A percentile compares a stretch with the other conserved stretches of the same genome.
phyloP scores from a whole-genome alignment of 2,113 vertebrate species.

The Canis aureus region DNA sequence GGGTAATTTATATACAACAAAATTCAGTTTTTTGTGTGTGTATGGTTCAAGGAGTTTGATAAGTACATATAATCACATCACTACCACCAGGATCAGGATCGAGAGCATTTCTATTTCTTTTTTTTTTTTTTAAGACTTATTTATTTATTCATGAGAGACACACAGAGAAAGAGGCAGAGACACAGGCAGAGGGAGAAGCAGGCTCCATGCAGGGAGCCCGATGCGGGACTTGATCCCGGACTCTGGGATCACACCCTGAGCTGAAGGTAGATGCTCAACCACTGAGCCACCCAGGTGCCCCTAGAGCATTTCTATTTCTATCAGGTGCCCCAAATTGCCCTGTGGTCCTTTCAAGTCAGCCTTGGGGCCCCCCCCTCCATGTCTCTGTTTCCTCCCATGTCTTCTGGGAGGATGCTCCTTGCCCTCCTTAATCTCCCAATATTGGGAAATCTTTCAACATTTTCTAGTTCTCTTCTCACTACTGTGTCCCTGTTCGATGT shows the following conservation, averaged over 20 bases:
- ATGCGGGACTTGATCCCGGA: too few species aligned
- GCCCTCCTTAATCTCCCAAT: not conserved
- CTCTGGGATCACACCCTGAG: too few species aligned
- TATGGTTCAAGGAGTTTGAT: not conserved
- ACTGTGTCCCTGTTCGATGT: too few species aligned
- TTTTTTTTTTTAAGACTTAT: too few species aligned
- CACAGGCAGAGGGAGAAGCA: too few species aligned
- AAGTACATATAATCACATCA: not conserved
- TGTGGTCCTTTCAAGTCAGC: not conserved
- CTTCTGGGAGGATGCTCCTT: not conserved
- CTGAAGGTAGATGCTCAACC: too few species aligned
- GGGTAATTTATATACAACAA: not conserved
- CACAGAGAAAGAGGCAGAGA: too few species aligned
- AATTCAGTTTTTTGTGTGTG: not conserved
- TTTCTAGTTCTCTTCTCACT: not conserved
- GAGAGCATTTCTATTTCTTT: not conserved
- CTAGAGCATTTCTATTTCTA: not conserved
- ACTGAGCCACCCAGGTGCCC: too few species aligned
- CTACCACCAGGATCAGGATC: not conserved
- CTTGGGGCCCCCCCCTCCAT: not conserved
- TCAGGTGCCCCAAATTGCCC: too few species aligned
- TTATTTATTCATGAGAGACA: too few species aligned
- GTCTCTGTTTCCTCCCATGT: not conserved
- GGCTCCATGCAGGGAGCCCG: too few species aligned
- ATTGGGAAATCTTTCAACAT: not conserved